Percentiles rank a stretch among this genome's conserved stretches.
Conservation (phyloP, 2,888 invertebrate genomes). For the Xestobium rufovillosum region DNA sequence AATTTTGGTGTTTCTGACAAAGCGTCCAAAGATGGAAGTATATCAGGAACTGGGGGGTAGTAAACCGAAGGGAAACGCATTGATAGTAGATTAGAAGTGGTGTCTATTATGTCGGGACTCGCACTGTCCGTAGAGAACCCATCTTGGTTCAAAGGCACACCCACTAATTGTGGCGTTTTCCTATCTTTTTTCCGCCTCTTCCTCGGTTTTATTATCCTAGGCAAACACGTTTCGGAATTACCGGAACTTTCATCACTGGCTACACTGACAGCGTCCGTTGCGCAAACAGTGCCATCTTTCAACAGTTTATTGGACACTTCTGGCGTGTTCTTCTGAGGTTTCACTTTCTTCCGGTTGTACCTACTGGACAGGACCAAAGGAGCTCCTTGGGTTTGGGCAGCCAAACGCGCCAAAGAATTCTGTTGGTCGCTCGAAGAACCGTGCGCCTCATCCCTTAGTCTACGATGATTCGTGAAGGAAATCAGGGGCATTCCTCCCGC, state of each 20-base stretch:
- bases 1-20: conserved; percentile 37
- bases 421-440: conserved; percentile 33
- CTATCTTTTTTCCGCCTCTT: conserved; percentile 86
- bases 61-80: conserved; percentile 4
- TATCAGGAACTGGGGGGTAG: background rate
- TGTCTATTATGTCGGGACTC: conserved; percentile 31
- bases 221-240: conserved; percentile 67
- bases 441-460: conserved; percentile 28
- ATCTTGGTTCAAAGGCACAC: conserved; percentile 30
- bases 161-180: conserved; percentile 53
- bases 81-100: too few species aligned
- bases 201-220: conserved; percentile 81
- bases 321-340: conserved; percentile 36
- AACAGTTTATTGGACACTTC: conserved; percentile 32
- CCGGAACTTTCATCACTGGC: conserved; percentile 73
- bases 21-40: background rate
- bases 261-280: conserved; percentile 59
- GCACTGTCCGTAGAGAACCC: conserved; percentile 35
- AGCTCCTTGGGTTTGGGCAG: conserved; percentile 77
- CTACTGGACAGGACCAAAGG: conserved; percentile 70
- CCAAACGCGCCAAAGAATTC: conserved; percentile 58
- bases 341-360: conserved; percentile 44
- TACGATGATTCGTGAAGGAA: conserved; percentile 63
- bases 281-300: conserved; percentile 37
- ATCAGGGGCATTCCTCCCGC: conserved; percentile 70